Evolutionary conservation across 2,797 vertebrate species (phyloP).

Genomic region (Luscinia megarhynchos): DNA sequence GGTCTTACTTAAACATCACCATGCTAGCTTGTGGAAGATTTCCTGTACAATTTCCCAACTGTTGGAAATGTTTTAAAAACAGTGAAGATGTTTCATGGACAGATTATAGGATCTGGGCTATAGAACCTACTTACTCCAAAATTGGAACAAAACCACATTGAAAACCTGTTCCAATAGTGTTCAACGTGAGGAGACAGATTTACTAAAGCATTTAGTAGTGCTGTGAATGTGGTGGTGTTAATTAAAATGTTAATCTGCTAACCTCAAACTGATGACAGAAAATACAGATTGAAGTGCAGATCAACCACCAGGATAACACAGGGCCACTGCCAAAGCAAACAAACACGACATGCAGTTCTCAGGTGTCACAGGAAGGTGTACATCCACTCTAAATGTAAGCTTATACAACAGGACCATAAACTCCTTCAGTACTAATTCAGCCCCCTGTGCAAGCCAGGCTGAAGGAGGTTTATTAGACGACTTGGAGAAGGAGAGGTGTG

Average conservation of each 20-base stretch:
- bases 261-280: not conserved
- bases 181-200: not conserved
- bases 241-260: not conserved
- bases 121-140: not conserved
- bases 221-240: not conserved
- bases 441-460: not conserved
- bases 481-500: rapidly evolving
- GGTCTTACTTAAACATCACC: not conserved
- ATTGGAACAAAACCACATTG: not conserved
- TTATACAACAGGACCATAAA: rapidly evolving
- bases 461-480: not conserved
- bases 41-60: not conserved
- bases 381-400: not conserved
- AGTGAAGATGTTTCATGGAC: not conserved
- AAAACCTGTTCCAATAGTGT: not conserved
- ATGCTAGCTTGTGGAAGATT: not conserved
- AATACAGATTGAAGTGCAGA: not conserved
- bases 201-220: not conserved
- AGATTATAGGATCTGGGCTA: not conserved
- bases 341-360: rapidly evolving
- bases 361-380: not conserved
- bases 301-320: not conserved
- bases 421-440: not conserved
- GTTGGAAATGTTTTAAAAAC: not conserved
- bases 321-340: not conserved